Conservation (phyloP, 1,140 invertebrate genomes). For the Eupristina koningsbergeri region DNA sequence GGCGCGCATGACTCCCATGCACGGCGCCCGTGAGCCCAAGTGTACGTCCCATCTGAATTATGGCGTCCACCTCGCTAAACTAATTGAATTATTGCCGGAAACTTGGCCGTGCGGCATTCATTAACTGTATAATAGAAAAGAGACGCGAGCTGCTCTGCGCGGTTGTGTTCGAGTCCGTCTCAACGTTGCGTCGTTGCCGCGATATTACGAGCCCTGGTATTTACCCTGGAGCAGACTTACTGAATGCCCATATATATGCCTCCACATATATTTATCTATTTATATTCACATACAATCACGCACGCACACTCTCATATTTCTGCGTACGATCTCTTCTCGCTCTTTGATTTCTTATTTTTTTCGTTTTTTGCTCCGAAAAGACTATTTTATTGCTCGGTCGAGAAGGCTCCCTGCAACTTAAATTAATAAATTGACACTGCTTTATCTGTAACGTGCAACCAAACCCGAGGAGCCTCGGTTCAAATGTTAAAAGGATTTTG, state of each 20-base stretch:
- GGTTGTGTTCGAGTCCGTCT: background rate
- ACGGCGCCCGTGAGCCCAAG: constrained; percentile 29
- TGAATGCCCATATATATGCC: background rate
- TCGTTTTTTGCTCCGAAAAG: background rate
- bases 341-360: no score
- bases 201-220: background rate
- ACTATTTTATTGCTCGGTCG: background rate
- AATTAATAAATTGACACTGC: background rate
- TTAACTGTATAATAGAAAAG: constrained; percentile 54
- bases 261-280: no score
- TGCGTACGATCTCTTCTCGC: no score
- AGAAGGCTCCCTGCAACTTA: background rate
- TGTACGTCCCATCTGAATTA: constrained; percentile 64
- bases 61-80: constrained; percentile 60
- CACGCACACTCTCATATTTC: background rate
- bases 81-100: constrained; percentile 70
- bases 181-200: background rate
- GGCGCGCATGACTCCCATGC: constrained; percentile 18
- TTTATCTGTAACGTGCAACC: background rate
- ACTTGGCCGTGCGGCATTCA: constrained; percentile 52
- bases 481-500: background rate
- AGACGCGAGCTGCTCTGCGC: background rate
- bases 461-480: no score
- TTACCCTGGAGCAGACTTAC: background rate
- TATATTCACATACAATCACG: no score